These are phyloP conservation scores for Coregonus ussuriensis DNA, from an alignment of 2,797 vertebrate species.

Conservation along the genomic window DNA sequence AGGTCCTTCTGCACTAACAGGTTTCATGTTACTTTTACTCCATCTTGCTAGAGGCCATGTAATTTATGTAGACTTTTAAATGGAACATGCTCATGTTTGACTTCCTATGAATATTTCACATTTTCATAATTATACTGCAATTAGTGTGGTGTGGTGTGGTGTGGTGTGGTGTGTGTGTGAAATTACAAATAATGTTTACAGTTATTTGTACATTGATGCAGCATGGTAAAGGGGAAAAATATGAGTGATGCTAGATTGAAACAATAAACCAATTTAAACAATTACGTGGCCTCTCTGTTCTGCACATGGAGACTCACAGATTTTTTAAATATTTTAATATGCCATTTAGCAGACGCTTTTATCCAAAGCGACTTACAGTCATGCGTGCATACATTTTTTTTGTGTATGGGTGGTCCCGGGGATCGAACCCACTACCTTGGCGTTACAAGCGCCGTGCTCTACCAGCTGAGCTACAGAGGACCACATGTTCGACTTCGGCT, in stretches of 20 bases:
- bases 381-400: no score
- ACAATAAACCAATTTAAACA: constrained; percentile 50
- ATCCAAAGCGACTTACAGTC: no score
- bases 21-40: constrained; percentile 41
- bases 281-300: constrained; percentile 45
- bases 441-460: no score
- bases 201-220: background rate
- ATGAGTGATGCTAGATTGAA: constrained; percentile 43
- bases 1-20: background rate
- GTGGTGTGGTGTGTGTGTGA: background rate
- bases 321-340: no score
- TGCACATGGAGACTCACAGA: constrained; percentile 42
- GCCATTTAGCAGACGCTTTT: no score
- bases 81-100: constrained; percentile 49
- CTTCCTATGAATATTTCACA: constrained; percentile 57
- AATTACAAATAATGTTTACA: background rate
- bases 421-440: no score
- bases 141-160: constrained; percentile 51
- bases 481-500: constrained; percentile 46
- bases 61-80: background rate
- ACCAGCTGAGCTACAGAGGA: no score
- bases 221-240: constrained; percentile 34
- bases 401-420: no score
- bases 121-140: constrained; percentile 57
- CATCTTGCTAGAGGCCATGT: constrained; percentile 48